phyloP scores from a whole-genome alignment of 1,140 invertebrate genomes.

The Ceratosolen fusciceps region DNA sequence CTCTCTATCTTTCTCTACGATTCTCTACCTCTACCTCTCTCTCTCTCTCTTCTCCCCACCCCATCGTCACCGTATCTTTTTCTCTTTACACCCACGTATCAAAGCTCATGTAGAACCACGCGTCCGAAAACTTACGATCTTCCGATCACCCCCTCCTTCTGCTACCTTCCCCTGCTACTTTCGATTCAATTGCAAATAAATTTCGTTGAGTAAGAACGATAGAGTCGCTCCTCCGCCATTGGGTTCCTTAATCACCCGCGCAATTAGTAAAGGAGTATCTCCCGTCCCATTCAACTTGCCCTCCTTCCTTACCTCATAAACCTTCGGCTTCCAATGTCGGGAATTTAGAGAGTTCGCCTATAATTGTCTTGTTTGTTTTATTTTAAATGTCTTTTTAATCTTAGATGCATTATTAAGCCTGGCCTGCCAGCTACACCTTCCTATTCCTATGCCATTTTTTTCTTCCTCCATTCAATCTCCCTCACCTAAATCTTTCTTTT shows the following conservation, averaged over 20 bases:
- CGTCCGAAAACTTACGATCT: background rate
- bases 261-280: background rate
- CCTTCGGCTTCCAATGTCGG: slow-evolving; percentile 12
- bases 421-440: slow-evolving; percentile 6
- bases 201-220: background rate
- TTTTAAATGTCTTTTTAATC: background rate
- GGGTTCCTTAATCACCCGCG: background rate
- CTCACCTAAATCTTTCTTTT: background rate
- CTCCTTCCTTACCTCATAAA: background rate
- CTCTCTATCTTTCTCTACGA: background rate
- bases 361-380: background rate
- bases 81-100: too few species aligned
- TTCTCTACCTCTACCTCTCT: background rate
- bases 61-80: too few species aligned
- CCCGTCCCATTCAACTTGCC: background rate
- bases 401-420: background rate
- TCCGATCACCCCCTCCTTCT: background rate
- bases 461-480: background rate
- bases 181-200: slow-evolving; percentile 16
- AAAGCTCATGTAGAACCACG: background rate
- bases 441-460: background rate
- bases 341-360: slow-evolving; percentile 23
- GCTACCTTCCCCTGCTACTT: background rate
- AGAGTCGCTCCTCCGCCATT: too few species aligned
- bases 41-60: background rate